Conservation (phyloP, 2,113 vertebrate genomes). For the Bothrops jararaca region DNA sequence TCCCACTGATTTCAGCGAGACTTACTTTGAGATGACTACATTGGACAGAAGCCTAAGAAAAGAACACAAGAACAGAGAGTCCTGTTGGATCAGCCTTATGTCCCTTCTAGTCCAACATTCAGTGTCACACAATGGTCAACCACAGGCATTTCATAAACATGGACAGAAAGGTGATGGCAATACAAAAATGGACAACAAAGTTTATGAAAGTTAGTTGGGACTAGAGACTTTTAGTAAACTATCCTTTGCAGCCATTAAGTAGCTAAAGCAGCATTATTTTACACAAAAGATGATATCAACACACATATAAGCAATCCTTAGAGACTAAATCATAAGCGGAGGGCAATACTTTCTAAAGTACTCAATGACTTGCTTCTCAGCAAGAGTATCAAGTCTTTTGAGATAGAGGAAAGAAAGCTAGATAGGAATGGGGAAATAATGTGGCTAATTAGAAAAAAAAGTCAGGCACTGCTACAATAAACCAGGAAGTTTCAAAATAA, state of each 20-base stretch:
- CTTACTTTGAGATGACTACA: neutral
- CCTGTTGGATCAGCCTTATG: neutral
- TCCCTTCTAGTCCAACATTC: neutral
- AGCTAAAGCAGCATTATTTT: neutral
- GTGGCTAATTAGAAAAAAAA: neutral
- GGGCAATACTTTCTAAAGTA: neutral
- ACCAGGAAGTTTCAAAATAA: neutral
- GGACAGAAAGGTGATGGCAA: neutral
- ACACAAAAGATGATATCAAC: neutral
- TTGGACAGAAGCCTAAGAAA: neutral
- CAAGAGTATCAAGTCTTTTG: neutral
- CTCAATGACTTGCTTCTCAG: neutral
- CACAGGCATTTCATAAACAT: neutral
- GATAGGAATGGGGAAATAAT: neutral
- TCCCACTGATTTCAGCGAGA: neutral
- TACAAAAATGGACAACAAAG: neutral
- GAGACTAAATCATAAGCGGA: neutral
- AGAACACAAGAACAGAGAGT: neutral
- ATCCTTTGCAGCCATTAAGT: neutral
- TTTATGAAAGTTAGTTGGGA: neutral
- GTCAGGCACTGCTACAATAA: no score
- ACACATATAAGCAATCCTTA: neutral
- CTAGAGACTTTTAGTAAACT: neutral
- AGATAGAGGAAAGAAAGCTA: neutral
- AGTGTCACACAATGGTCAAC: neutral